Evolutionary conservation across 2,797 vertebrate species (phyloP).

Genomic region (Ficedula albicollis): DNA sequence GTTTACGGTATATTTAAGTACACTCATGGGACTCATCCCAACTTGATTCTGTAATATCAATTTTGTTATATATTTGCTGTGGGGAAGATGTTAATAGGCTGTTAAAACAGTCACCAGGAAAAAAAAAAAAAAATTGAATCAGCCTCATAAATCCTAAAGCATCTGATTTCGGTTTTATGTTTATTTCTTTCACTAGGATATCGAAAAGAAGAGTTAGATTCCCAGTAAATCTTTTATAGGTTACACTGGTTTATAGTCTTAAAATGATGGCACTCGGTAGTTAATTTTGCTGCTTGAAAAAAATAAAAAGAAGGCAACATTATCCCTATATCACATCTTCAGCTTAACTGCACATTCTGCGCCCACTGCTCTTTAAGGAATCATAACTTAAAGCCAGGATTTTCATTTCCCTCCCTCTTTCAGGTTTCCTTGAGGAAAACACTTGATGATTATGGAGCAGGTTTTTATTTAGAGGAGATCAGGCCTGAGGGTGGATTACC

Average conservation of each 20-base stretch:
- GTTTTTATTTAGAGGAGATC: neutral
- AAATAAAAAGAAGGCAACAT: neutral
- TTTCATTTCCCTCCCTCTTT: neutral
- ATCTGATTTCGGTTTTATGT: slow-evolving; percentile 55
- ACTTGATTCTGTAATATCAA: slow-evolving; percentile 66
- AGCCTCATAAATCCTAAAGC: slow-evolving; percentile 63
- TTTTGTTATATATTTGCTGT: slow-evolving; percentile 50
- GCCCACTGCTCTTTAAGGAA: slow-evolving; percentile 10
- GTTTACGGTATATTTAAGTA: slow-evolving; percentile 62
- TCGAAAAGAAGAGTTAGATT: slow-evolving; percentile 36
- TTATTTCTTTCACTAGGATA: slow-evolving; percentile 44
- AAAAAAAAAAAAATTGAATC: slow-evolving; percentile 22
- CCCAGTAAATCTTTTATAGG: slow-evolving; percentile 59
- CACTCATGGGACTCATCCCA: slow-evolving; percentile 40
- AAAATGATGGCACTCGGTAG: slow-evolving; percentile 33
- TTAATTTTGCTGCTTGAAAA: slow-evolving; percentile 38
- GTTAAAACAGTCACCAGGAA: slow-evolving; percentile 44
- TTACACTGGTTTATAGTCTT: slow-evolving; percentile 49
- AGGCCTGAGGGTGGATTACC: neutral
- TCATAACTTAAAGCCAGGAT: neutral
- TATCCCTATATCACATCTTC: neutral
- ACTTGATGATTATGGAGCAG: neutral
- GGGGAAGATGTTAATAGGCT: slow-evolving; percentile 65
- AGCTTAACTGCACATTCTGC: slow-evolving; percentile 9
- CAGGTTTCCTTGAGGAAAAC: neutral